These are phyloP conservation scores for Acleris literana DNA, from an alignment of 2,888 invertebrate genomes.

Conservation along the genomic window DNA sequence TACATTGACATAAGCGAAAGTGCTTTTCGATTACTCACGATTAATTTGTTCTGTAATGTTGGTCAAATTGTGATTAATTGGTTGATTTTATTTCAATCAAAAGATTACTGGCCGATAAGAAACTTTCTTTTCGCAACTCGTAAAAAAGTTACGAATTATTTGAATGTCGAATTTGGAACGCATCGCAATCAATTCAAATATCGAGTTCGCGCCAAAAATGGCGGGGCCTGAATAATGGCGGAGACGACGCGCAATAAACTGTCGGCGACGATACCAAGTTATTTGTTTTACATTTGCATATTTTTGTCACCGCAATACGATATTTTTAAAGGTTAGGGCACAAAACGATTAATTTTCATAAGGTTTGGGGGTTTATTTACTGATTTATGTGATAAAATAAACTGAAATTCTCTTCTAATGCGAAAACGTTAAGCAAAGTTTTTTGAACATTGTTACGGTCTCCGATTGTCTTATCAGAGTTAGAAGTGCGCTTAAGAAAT, in stretches of 20 bases:
- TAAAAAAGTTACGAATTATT: constrained; percentile 18
- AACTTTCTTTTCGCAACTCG: constrained; percentile 1
- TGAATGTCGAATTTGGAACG: constrained; percentile 24
- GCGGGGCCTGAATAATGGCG: constrained; percentile 39
- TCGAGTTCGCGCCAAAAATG: constrained; percentile 26
- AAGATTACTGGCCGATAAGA: constrained; percentile 18
- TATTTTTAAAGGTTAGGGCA: constrained; percentile 23
- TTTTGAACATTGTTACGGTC: too few relatives aligned
- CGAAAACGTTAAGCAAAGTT: too few relatives aligned
- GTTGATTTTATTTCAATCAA: constrained; percentile 28
- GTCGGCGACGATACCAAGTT: constrained; percentile 41
- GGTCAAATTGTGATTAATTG: constrained; percentile 34
- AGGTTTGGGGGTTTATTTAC: constrained; percentile 2
- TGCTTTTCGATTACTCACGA: constrained; percentile 25
- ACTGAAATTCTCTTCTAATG: too few relatives aligned
- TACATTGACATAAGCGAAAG: constrained; percentile 31
- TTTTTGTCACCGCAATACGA: constrained; percentile 34
- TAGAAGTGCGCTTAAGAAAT: too few relatives aligned
- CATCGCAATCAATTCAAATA: constrained; percentile 36
- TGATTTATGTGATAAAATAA: neutral
- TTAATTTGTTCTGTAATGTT: constrained; percentile 29
- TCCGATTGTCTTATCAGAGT: too few relatives aligned
- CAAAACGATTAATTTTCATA: constrained; percentile 23
- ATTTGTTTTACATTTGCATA: constrained; percentile 54
- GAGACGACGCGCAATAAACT: constrained; percentile 54